Conservation (phyloP, 2,797 vertebrate species). For the Semotilus atromaculatus region DNA sequence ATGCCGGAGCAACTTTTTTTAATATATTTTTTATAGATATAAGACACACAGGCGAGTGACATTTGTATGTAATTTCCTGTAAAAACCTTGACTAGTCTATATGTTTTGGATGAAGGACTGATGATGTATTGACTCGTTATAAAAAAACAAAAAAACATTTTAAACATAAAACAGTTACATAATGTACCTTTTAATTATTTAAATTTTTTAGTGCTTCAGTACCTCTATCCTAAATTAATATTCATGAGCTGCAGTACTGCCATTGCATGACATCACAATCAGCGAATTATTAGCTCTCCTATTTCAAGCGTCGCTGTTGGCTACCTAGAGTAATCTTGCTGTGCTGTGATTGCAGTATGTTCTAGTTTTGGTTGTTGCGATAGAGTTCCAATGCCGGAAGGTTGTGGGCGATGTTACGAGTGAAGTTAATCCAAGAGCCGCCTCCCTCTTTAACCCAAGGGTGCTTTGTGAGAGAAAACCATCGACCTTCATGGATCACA, state of each 20-base stretch:
- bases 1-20: not conserved
- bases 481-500: conserved; percentile 1
- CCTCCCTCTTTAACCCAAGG: not conserved
- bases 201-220: not conserved
- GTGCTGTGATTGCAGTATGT: not conserved
- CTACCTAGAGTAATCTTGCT: not conserved
- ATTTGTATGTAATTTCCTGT: not conserved
- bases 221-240: not conserved
- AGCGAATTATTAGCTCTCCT: not conserved
- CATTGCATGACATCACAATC: not conserved
- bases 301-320: not conserved
- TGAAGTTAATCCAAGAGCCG: not conserved
- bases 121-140: too few relatives aligned
- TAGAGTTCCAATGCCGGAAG: not conserved
- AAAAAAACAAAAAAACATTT: too few relatives aligned
- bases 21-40: not conserved
- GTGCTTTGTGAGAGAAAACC: not conserved
- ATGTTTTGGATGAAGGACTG: too few relatives aligned
- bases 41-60: not conserved
- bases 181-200: too few relatives aligned
- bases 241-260: not conserved
- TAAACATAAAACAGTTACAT: too few relatives aligned
- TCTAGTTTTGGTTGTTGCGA: not conserved
- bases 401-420: not conserved
- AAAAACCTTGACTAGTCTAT: not conserved